phyloP scores from a whole-genome alignment of 2,113 vertebrate genomes.

The Entomyzon cyanotis region DNA sequence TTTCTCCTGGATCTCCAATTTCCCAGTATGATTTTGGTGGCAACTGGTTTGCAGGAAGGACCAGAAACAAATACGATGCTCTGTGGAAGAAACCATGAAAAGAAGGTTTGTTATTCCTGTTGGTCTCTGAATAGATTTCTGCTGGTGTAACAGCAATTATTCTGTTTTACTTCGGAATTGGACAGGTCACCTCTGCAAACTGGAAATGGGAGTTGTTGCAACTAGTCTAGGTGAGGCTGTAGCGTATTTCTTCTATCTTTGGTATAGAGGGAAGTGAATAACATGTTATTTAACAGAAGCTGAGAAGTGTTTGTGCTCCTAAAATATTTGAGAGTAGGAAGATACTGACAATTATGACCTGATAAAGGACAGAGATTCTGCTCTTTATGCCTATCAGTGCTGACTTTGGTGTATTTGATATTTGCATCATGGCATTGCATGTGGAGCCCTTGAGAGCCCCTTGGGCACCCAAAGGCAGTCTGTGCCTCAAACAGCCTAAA shows the following conservation, averaged over 20 bases:
- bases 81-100: not conserved
- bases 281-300: not conserved
- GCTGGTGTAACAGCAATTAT: not conserved
- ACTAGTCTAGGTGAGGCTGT: not conserved
- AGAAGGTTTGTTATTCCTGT: not conserved
- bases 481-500: not conserved
- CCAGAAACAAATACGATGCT: not conserved
- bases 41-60: not conserved
- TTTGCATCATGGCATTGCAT: not conserved
- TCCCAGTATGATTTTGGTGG: not conserved
- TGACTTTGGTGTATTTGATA: not conserved
- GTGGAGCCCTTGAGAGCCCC: not conserved
- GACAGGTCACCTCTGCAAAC: not conserved
- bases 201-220: not conserved
- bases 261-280: not conserved
- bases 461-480: not conserved
- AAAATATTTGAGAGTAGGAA: not conserved
- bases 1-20: too few relatives aligned
- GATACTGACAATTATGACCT: not conserved
- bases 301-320: not conserved
- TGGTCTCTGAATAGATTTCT: not conserved
- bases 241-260: not conserved
- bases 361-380: not conserved
- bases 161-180: not conserved
- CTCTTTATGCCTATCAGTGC: not conserved